Percentiles rank a stretch among this genome's conserved stretches.
These are phyloP conservation scores for Micromys minutus DNA, from an alignment of 2,113 vertebrate genomes.

Conservation along the genomic window DNA sequence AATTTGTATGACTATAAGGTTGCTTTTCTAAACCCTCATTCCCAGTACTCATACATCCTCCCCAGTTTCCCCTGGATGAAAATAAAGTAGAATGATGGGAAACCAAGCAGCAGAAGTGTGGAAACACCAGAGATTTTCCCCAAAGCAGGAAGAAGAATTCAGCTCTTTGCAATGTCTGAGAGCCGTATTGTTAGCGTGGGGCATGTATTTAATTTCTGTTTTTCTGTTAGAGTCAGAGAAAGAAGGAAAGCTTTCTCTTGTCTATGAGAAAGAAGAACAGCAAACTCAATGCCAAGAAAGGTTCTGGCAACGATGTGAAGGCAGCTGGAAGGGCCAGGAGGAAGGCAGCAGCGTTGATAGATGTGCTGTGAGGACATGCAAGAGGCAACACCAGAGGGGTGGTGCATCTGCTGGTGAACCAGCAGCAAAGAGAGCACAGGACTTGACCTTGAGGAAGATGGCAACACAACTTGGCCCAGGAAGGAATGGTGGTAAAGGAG, in stretches of 20 bases:
- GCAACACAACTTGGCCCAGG: neutral
- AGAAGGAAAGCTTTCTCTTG: neutral
- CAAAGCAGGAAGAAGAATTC: fast-evolving
- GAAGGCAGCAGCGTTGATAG: neutral
- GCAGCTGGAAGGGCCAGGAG: neutral
- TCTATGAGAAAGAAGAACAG: neutral
- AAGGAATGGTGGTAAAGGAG: neutral
- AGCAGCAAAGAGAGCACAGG: neutral
- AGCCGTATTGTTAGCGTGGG: neutral
- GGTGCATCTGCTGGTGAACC: neutral
- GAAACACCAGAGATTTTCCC: neutral
- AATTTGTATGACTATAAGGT: neutral
- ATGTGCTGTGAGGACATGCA: fast-evolving
- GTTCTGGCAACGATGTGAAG: neutral
- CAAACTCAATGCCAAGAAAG: fast-evolving
- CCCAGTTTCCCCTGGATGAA: neutral
- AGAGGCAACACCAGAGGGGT: neutral
- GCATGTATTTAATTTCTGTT: neutral
- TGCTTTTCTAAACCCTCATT: neutral
- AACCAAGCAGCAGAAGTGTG: neutral
- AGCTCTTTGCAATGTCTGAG: neutral
- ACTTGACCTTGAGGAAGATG: neutral
- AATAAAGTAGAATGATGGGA: neutral
- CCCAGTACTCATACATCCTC: neutral
- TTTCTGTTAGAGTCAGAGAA: neutral